These are phyloP conservation scores for Melanocharis versteri DNA, from an alignment of 2,113 vertebrate genomes.

Conservation along the genomic window DNA sequence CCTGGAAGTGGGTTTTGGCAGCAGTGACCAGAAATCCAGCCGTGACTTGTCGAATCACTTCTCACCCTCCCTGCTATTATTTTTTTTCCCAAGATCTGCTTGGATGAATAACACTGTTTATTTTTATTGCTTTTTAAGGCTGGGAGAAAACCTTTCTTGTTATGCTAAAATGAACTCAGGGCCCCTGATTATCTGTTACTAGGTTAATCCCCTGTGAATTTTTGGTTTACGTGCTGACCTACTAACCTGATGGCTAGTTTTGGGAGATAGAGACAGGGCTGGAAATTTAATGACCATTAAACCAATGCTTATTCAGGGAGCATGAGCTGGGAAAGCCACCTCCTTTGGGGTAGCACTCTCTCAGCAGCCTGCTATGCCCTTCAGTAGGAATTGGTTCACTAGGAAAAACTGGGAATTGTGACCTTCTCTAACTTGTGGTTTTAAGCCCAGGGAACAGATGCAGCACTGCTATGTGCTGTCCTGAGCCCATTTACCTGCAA, in stretches of 20 bases:
- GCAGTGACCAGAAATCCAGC: not conserved
- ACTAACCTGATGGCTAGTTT: constrained; percentile 5
- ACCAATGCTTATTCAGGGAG: not conserved
- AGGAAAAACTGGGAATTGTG: not conserved
- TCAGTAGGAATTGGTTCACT: not conserved
- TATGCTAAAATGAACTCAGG: not conserved
- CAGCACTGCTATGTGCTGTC: not conserved
- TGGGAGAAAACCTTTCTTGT: not conserved
- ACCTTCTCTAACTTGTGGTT: not conserved
- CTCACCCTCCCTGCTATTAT: not conserved
- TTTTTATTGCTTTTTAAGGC: not conserved
- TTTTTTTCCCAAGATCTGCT: not conserved
- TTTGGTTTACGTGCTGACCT: not conserved
- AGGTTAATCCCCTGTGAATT: constrained; percentile 4
- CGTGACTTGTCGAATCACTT: not conserved
- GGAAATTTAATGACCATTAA: not conserved
- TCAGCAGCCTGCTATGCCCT: not conserved
- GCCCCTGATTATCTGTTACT: constrained; percentile 14
- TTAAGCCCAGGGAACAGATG: not conserved
- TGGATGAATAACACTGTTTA: not conserved
- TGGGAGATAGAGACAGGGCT: not conserved
- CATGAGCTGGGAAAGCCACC: not conserved
- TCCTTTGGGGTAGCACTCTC: not conserved
- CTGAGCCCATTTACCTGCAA: not conserved
- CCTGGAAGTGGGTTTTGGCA: constrained; percentile 2